These are phyloP conservation scores for Dynastes grantii DNA, from an alignment of 2,888 invertebrate species.

Conservation along the genomic window DNA sequence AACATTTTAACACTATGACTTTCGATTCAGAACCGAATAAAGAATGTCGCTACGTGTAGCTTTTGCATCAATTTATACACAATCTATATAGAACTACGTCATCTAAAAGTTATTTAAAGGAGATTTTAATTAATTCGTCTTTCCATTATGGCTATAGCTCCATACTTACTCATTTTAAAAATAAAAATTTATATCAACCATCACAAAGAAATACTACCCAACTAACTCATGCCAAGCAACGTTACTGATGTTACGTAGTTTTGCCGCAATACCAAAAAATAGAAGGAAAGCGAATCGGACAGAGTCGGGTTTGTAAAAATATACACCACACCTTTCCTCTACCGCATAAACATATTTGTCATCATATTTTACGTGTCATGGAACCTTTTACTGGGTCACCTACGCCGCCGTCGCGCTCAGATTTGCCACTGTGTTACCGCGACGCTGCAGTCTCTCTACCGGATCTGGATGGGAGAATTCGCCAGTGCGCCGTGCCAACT, in stretches of 20 bases:
- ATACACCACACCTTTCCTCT: conserved; percentile 16
- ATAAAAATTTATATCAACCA: no score
- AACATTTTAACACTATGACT: no score
- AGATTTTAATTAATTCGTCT: no score
- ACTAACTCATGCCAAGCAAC: background rate
- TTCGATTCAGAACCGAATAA: no score
- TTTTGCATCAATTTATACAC: no score
- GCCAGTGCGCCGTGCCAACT: conserved; percentile 39
- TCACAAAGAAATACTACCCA: no score
- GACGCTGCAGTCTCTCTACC: conserved; percentile 23
- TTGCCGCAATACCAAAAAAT: background rate
- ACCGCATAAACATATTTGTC: conserved; percentile 54
- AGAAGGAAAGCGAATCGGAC: conserved; percentile 4
- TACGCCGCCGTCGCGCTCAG: conserved; percentile 49
- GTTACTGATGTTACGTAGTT: background rate
- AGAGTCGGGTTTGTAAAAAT: background rate
- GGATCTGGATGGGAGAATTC: conserved; percentile 10
- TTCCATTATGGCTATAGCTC: no score
- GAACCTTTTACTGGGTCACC: conserved; percentile 59
- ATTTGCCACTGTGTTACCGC: conserved; percentile 31
- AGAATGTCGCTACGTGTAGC: no score
- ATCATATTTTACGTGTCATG: conserved; percentile 59
- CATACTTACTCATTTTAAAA: no score
- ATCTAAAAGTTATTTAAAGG: no score
- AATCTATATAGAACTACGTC: no score